A percentile compares a stretch with the other conserved stretches of the same genome.
These are phyloP conservation scores for Cerceris ruficornis DNA, from an alignment of 2,888 invertebrate genomes.

Conservation along the genomic window DNA sequence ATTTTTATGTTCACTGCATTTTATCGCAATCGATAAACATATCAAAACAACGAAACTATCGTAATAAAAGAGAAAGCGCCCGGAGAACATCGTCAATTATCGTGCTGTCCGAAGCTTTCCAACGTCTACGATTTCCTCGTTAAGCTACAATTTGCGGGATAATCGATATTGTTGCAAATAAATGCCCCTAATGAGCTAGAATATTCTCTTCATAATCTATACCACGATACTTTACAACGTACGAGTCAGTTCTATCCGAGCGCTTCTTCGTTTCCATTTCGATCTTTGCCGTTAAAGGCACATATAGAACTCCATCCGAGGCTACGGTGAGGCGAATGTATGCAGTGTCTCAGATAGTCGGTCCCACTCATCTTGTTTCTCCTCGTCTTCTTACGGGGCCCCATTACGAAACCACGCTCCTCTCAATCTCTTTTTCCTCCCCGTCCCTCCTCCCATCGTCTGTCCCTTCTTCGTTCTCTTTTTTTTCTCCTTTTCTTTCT, in stretches of 20 bases:
- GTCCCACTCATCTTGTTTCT: conserved; percentile 49
- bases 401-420: conserved; percentile 50
- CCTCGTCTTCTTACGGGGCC: conserved; percentile 45
- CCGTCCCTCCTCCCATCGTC: neutral
- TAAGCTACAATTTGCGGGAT: neutral
- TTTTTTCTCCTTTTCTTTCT: conserved; percentile 18
- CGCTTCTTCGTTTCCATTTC: too few relatives aligned
- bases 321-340: conserved; percentile 4
- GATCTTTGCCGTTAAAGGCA: neutral
- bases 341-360: conserved; percentile 40
- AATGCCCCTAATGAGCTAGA: too few relatives aligned
- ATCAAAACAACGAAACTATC: too few relatives aligned
- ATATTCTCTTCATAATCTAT: too few relatives aligned
- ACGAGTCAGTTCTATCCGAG: too few relatives aligned
- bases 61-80: too few relatives aligned
- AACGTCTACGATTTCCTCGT: too few relatives aligned
- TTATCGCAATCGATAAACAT: too few relatives aligned
- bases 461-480: neutral
- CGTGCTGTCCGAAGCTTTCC: too few relatives aligned
- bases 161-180: neutral
- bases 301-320: neutral
- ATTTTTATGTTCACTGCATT: too few relatives aligned
- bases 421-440: conserved; percentile 15
- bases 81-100: too few relatives aligned
- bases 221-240: too few relatives aligned